These are phyloP conservation scores for Ianthella basta DNA, from an alignment of 37 sponge, comb jelly and placozoan genomes.

Conservation along the genomic window DNA sequence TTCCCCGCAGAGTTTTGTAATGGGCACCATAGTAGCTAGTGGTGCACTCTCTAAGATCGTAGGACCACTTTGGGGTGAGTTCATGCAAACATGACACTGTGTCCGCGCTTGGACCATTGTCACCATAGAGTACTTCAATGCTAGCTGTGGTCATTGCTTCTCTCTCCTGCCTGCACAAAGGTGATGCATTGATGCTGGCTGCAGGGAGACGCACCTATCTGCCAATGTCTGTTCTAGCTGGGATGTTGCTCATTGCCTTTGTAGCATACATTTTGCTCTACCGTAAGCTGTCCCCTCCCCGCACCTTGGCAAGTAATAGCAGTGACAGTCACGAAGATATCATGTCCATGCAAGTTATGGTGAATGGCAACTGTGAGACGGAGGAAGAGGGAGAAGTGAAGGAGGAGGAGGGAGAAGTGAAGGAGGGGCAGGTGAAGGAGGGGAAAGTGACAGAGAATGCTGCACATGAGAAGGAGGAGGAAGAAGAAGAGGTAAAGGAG, in stretches of 20 bases:
- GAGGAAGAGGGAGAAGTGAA: not conserved
- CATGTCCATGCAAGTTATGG: not conserved
- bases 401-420: not conserved
- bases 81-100: not conserved
- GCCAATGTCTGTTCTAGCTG: conserved; percentile 6
- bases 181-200: conserved; percentile 38
- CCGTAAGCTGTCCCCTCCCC: conserved; percentile 8
- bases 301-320: not conserved
- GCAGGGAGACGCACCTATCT: conserved; percentile 32
- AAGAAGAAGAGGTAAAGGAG: not conserved
- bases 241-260: not conserved
- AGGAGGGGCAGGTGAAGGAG: not conserved
- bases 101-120: too few species aligned
- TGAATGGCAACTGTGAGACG: not conserved
- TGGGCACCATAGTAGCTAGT: conserved; percentile 27
- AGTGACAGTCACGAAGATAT: not conserved
- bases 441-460: too few species aligned
- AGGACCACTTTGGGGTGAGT: conserved; percentile 51
- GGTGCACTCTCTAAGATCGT: conserved; percentile 37
- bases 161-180: conserved; percentile 8
- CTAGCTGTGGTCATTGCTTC: not conserved
- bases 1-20: conserved; percentile 35
- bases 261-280: conserved; percentile 31
- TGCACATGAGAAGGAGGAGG: not conserved
- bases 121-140: not conserved